phyloP scores from a whole-genome alignment of 2,888 invertebrate species.

The Maniola hyperantus region DNA sequence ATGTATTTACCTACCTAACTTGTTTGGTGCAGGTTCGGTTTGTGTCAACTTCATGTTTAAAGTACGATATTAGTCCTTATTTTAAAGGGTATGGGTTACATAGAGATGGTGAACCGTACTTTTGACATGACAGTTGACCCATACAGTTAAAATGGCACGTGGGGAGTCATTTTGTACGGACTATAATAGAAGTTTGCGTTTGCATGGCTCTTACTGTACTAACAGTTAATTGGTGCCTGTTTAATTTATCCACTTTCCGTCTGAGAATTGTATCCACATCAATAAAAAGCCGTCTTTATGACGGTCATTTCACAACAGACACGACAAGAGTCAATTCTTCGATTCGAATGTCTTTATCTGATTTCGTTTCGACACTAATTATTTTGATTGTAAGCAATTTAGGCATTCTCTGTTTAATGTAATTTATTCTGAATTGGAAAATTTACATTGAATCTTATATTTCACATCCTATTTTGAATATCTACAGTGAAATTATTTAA shows the following conservation, averaged over 20 bases:
- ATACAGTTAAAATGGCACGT: too few relatives aligned
- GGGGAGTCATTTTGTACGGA: too few relatives aligned
- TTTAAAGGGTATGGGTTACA: too few relatives aligned
- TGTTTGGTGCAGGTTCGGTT: too few relatives aligned
- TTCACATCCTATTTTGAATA: too few relatives aligned
- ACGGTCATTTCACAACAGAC: neutral
- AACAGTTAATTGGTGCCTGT: neutral
- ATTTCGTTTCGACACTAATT: slow-evolving; percentile 11
- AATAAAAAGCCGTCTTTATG: slow-evolving; percentile 15
- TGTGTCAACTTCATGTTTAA: too few relatives aligned
- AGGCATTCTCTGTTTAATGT: slow-evolving; percentile 1
- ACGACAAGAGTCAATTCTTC: neutral
- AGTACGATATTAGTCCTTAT: too few relatives aligned
- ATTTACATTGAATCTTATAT: neutral
- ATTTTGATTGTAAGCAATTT: slow-evolving; percentile 18
- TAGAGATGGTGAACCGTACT: too few relatives aligned
- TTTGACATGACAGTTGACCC: too few relatives aligned
- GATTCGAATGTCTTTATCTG: slow-evolving; percentile 7
- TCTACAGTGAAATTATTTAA: too few relatives aligned
- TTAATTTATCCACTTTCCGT: slow-evolving; percentile 5
- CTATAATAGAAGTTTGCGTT: too few relatives aligned
- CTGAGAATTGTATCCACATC: neutral
- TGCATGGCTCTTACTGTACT: neutral
- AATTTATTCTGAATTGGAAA: neutral
- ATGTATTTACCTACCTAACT: too few relatives aligned